A percentile compares a stretch with the other conserved stretches of the same genome.
Conservation (phyloP, 2,888 invertebrate genomes). For the Hylaea fasciaria region DNA sequence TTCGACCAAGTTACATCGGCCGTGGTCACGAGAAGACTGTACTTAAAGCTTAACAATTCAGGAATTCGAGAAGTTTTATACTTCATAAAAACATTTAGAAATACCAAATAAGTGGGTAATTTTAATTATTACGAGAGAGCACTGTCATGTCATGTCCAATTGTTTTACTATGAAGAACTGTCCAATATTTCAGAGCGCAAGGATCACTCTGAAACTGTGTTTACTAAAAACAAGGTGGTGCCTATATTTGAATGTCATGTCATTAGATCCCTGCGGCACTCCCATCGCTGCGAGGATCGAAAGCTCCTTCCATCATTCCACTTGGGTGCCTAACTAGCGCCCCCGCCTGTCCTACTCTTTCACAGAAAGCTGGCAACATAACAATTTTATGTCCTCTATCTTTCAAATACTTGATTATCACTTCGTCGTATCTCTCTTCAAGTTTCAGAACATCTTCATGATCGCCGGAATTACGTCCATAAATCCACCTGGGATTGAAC, state of each 20-base stretch:
- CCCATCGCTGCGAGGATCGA: constrained; percentile 71
- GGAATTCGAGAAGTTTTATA: constrained; percentile 32
- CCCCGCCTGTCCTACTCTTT: constrained; percentile 69
- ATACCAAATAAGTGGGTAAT: too few relatives aligned
- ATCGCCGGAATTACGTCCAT: constrained; percentile 57
- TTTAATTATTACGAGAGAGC: too few relatives aligned
- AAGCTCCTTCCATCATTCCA: constrained; percentile 74
- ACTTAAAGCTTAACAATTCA: constrained; percentile 38
- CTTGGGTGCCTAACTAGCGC: constrained; percentile 66
- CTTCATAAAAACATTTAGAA: constrained; percentile 34
- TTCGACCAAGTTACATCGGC: too few relatives aligned
- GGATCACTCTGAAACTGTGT: too few relatives aligned
- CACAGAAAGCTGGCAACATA: constrained; percentile 57
- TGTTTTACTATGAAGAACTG: too few relatives aligned
- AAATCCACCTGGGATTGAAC: constrained; percentile 71
- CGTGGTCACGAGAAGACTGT: too few relatives aligned
- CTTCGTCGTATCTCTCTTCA: constrained; percentile 65
- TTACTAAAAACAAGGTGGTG: too few relatives aligned
- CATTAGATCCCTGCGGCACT: constrained; percentile 71
- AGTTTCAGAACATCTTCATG: constrained; percentile 54
- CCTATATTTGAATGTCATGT: not conserved
- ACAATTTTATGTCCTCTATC: constrained; percentile 63
- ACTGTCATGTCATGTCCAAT: too few relatives aligned
- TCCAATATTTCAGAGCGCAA: too few relatives aligned
- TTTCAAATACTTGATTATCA: constrained; percentile 63